Evolutionary conservation across 2,113 vertebrate genomes (phyloP), one percentile per base, ranked within the genome.

Genomic region (Phalacrocorax aristotelis): DNA sequence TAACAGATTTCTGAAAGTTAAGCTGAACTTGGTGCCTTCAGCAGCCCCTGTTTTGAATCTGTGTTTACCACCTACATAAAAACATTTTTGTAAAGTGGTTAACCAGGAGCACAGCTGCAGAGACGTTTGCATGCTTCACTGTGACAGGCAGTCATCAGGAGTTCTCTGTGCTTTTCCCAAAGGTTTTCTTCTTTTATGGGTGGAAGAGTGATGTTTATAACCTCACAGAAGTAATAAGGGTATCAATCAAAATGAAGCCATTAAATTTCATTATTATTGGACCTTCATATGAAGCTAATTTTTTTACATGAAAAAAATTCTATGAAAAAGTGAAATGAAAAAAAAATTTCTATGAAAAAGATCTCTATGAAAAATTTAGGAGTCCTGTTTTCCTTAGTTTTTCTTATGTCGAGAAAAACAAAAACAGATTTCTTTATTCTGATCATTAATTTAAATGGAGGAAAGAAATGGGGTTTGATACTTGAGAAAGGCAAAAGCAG

Each of bases 71-170:
- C 97, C 97, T 97, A 98, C 98, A 88, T 94, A 96, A 44, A 87
- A 98, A 94, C 97, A 97, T 97, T 98, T 98, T 98, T 96, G 98
- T 96, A 91, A 96, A 94, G 98, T 97, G 92, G 98, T 98, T 98
- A 98, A 98, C 98, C 97, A 97, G 92, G 91, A 97, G 92, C 91
- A 89, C 98, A 98, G 97, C 98, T 98, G 98, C 95, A 98, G 94
- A 87, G 91, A 94, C 93, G 93, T 93, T 76, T 87, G 72, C 87
- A 86, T 82, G 91, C 86, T 95, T 91, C 75, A 18, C 60, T 93
- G 71, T 70, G 94, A 84, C 95, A 93, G 89, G 90, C 96, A 83
- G 88, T 96, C 93, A 93, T 95, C 94, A 87, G 36, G 61, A 83
- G 58, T 82, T 96, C 75, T 91, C 85, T 80, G 40, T 88, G 82